Evolutionary conservation across 2,113 vertebrate species (phyloP).

Genomic region (Sapayoa aenigma): DNA sequence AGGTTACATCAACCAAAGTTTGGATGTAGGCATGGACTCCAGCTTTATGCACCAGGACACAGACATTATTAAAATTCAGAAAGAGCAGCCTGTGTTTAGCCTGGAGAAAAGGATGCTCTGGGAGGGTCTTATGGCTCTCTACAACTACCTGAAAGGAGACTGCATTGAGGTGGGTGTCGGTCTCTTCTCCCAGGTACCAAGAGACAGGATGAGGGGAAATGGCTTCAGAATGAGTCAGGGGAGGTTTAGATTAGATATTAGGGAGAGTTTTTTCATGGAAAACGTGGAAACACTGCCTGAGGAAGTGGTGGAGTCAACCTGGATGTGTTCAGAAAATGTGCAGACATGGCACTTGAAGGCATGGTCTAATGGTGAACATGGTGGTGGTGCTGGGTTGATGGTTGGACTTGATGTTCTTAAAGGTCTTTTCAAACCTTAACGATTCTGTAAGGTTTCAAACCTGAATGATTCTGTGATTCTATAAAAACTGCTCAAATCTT

Average conservation of each 20-base stretch:
- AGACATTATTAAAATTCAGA: rapidly evolving
- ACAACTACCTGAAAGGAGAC: background rate
- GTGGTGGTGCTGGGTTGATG: background rate
- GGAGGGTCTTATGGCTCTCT: background rate
- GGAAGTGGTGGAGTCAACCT: background rate
- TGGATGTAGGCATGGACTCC: background rate
- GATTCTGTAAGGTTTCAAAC: too few relatives aligned
- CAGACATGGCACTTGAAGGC: background rate
- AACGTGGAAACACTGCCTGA: background rate
- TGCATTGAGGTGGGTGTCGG: too few relatives aligned
- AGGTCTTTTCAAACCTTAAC: background rate
- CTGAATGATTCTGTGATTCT: background rate
- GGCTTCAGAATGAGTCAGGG: background rate
- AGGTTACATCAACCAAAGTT: background rate
- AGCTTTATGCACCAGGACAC: background rate
- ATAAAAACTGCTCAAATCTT: background rate
- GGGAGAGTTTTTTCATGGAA: background rate
- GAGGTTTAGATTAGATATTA: background rate
- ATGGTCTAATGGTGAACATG: background rate
- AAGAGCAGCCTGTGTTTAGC: background rate
- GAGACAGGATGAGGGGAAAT: background rate
- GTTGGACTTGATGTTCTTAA: background rate
- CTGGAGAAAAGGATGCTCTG: background rate
- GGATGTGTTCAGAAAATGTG: background rate
- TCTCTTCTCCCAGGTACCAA: background rate